phyloP scores from a whole-genome alignment of 2,113 vertebrate genomes.

The Beaufortia kweichowensis region DNA sequence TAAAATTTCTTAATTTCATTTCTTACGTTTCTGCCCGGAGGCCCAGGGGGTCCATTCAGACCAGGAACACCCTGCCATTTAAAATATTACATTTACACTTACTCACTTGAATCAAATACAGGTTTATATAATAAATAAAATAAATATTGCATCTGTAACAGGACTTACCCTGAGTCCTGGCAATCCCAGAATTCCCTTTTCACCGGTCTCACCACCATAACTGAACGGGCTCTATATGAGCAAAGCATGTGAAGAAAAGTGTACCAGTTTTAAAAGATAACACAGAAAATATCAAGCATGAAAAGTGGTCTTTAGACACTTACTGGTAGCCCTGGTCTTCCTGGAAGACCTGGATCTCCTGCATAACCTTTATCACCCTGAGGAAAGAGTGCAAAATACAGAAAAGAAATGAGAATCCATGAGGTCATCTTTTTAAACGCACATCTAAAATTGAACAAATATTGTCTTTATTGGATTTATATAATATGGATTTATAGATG shows the following conservation, averaged over 20 bases:
- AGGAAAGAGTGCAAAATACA: constrained; percentile 48
- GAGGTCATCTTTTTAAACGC: neutral
- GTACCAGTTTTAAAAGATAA: neutral
- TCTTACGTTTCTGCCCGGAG: constrained; percentile 77
- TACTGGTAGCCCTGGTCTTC: constrained; percentile 76
- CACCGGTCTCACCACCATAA: constrained; percentile 79
- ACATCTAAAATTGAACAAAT: too few species aligned
- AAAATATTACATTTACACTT: neutral
- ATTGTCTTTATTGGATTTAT: too few species aligned
- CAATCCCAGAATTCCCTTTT: constrained; percentile 88
- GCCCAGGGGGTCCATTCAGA: constrained; percentile 77
- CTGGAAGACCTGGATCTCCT: constrained; percentile 76
- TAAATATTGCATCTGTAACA: too few species aligned
- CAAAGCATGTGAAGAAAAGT: neutral
- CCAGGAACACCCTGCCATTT: constrained; percentile 81
- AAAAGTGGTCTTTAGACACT: constrained; percentile 53
- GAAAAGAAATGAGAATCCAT: constrained; percentile 4
- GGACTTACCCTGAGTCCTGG: constrained; percentile 85
- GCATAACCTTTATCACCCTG: constrained; percentile 81
- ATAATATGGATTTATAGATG: too few species aligned
- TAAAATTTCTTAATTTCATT: neutral
- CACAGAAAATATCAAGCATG: neutral
- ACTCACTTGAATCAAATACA: neutral
- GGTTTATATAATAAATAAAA: too few species aligned
- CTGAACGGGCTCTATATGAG: constrained; percentile 75